Evolutionary conservation across 2,888 invertebrate species (phyloP).

Genomic region (Campoplex capitator): DNA sequence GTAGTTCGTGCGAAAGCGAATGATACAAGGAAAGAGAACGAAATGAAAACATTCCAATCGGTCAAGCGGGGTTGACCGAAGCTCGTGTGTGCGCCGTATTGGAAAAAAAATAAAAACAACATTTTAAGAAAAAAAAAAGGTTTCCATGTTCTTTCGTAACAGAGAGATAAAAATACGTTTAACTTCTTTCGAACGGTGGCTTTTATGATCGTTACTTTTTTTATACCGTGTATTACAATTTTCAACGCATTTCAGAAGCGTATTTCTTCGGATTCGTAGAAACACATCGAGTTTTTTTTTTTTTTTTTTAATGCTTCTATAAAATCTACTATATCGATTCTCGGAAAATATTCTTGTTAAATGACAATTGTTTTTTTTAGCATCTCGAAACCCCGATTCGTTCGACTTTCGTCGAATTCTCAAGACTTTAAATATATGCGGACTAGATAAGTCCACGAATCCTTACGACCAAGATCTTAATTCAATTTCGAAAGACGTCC

Average conservation of each 20-base stretch:
- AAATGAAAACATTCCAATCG: background rate
- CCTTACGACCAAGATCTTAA: conserved; percentile 61
- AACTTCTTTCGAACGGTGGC: background rate
- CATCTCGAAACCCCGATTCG: background rate
- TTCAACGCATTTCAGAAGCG: background rate
- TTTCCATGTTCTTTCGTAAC: background rate
- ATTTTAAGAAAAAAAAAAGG: background rate
- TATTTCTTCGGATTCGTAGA: background rate
- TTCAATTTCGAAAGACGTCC: conserved; percentile 58
- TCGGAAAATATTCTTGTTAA: background rate
- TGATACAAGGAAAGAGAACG: background rate
- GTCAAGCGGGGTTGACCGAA: background rate
- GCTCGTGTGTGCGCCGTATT: background rate
- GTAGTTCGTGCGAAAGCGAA: background rate
- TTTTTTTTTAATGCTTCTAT: background rate
- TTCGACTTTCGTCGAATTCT: background rate
- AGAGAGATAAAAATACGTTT: background rate
- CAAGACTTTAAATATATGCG: conserved; percentile 1
- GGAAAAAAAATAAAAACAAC: background rate
- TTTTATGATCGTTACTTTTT: conserved; percentile 1
- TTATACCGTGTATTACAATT: background rate
- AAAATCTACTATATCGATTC: background rate
- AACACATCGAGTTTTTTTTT: background rate
- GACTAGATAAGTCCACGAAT: conserved; percentile 54
- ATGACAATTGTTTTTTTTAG: background rate